Conservation (phyloP, 2,888 invertebrate species). For the Byasa hedistus region DNA sequence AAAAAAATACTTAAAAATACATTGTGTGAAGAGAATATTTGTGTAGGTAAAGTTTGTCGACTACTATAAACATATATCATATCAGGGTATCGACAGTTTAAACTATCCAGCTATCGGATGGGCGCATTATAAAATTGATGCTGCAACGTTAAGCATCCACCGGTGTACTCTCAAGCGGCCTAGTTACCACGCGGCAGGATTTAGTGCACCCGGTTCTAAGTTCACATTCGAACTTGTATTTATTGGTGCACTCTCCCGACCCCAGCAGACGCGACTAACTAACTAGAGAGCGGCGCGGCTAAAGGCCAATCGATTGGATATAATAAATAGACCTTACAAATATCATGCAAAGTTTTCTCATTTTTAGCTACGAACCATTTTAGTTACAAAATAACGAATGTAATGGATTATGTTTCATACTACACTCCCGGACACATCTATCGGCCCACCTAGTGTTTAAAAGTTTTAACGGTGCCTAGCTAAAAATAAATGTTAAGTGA, state of each 20-base stretch:
- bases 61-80: background rate
- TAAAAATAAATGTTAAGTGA: too few relatives aligned
- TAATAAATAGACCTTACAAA: slow-evolving; percentile 24
- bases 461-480: too few relatives aligned
- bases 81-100: background rate
- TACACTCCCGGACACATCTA: too few relatives aligned
- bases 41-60: too few relatives aligned
- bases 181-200: slow-evolving; percentile 49
- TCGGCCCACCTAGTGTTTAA: too few relatives aligned
- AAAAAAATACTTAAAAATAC: too few relatives aligned
- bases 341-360: background rate
- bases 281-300: slow-evolving; percentile 34
- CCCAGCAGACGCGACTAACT: slow-evolving; percentile 44
- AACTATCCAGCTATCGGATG: background rate
- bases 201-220: slow-evolving; percentile 43
- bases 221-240: slow-evolving; percentile 46
- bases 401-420: too few relatives aligned
- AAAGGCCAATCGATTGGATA: slow-evolving; percentile 28
- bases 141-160: slow-evolving; percentile 8
- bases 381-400: too few relatives aligned
- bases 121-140: slow-evolving; percentile 19
- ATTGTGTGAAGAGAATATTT: too few relatives aligned
- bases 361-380: too few relatives aligned
- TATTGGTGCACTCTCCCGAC: slow-evolving; percentile 51
- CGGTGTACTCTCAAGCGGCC: slow-evolving; percentile 30